A percentile compares a stretch with the other conserved stretches of the same genome.
Conservation (phyloP, 2,797 vertebrate species). For the Acipenser transmontanus region DNA sequence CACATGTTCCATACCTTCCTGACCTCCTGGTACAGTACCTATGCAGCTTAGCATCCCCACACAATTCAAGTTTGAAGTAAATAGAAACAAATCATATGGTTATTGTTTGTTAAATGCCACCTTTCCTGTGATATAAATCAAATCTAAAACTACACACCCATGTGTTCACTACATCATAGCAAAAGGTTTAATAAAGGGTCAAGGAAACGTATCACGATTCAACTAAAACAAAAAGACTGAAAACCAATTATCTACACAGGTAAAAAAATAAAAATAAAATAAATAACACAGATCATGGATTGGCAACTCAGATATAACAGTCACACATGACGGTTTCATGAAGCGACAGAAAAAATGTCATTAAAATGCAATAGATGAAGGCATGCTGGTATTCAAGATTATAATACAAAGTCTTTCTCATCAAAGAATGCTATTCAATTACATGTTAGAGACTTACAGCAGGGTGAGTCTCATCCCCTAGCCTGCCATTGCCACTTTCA, state of each 20-base stretch:
- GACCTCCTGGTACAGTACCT: no score
- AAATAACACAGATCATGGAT: not conserved
- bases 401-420: not conserved
- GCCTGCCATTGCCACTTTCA: not conserved
- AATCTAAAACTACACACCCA: not conserved
- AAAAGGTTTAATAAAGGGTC: no score
- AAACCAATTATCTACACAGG: not conserved
- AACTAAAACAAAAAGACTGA: not conserved
- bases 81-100: no score
- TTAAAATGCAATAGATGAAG: not conserved
- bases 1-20: no score
- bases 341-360: not conserved
- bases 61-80: no score
- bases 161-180: not conserved
- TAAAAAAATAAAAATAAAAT: not conserved
- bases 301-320: not conserved
- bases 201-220: not conserved
- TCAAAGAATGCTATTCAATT: not conserved
- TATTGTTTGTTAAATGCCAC: no score
- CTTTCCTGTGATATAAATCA: not conserved
- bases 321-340: not conserved
- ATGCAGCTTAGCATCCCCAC: no score
- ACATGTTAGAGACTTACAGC: not conserved
- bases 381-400: not conserved
- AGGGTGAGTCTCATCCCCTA: not conserved